phyloP scores from a whole-genome alignment of 2,797 vertebrate species.

The Lutjanus argentimaculatus region DNA sequence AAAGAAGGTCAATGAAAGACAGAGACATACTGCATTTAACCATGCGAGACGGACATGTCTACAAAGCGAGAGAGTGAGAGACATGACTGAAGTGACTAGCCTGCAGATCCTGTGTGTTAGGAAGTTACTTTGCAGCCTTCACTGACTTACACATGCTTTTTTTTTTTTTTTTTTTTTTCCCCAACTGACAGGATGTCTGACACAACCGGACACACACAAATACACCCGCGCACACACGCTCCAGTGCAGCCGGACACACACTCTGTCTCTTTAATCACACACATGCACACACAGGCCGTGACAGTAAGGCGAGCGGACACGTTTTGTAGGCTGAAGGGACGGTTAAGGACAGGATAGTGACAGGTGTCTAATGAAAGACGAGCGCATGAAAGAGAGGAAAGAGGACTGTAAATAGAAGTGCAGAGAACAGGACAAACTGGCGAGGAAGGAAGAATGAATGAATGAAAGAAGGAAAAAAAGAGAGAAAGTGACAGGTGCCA shows the following conservation, averaged over 20 bases:
- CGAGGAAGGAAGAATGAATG: conserved; percentile 33
- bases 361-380: conserved; percentile 49
- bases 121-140: conserved; percentile 47
- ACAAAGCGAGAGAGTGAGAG: conserved; percentile 11
- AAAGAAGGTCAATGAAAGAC: background rate
- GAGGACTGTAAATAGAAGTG: conserved; percentile 28
- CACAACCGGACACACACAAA: conserved; percentile 36
- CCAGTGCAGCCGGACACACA: conserved; percentile 34
- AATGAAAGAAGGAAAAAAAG: conserved; percentile 12
- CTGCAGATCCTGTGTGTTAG: conserved; percentile 26
- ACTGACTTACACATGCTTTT: conserved; percentile 36
- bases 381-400: conserved; percentile 12
- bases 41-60: conserved; percentile 29
- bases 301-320: conserved; percentile 53
- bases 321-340: conserved; percentile 38
- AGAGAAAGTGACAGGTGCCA: conserved; percentile 71
- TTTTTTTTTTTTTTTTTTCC: background rate
- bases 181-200: conserved; percentile 57
- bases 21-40: conserved; percentile 19
- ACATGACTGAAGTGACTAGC: conserved; percentile 45
- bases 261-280: conserved; percentile 39
- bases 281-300: conserved; percentile 31
- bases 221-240: conserved; percentile 12
- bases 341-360: conserved; percentile 47
- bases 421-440: background rate